Evolutionary conservation across 2,888 invertebrate species (phyloP).

Genomic region (Drosophila colorata): DNA sequence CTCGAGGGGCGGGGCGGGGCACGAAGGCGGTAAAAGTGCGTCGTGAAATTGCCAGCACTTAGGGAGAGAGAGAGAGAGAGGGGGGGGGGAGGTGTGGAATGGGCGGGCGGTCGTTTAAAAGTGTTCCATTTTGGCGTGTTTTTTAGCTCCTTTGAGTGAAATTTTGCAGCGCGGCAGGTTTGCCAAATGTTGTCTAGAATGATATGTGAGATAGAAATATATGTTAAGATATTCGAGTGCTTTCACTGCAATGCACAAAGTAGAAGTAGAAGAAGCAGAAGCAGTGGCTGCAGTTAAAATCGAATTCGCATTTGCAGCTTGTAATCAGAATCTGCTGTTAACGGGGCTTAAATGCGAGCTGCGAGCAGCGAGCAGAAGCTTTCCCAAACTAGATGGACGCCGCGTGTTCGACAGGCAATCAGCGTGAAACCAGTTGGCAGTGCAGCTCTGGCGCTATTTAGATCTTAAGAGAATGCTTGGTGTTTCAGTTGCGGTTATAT

Average conservation of each 20-base stretch:
- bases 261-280: not conserved
- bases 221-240: constrained; percentile 26
- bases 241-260: constrained; percentile 59
- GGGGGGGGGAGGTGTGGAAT: not conserved
- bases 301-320: constrained; percentile 25
- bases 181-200: constrained; percentile 31
- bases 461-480: constrained; percentile 11
- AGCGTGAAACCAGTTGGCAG: constrained; percentile 52
- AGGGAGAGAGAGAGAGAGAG: not conserved
- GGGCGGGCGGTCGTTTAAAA: constrained; percentile 12
- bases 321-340: constrained; percentile 52
- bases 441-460: constrained; percentile 11
- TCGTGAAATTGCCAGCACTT: constrained; percentile 31
- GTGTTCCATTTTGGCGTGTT: constrained; percentile 43
- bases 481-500: constrained; percentile 59
- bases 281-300: not conserved
- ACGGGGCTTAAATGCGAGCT: constrained; percentile 46
- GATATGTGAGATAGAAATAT: constrained; percentile 10
- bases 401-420: constrained; percentile 38
- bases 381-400: constrained; percentile 42
- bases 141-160: constrained; percentile 44
- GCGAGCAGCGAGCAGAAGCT: constrained; percentile 50
- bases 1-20: constrained; percentile 19
- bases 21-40: constrained; percentile 56
- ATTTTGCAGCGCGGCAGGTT: constrained; percentile 46